Evolutionary conservation across 2,797 vertebrate genomes (phyloP), one percentile per base, ranked within the genome.

Genomic region (Carapus acus): DNA sequence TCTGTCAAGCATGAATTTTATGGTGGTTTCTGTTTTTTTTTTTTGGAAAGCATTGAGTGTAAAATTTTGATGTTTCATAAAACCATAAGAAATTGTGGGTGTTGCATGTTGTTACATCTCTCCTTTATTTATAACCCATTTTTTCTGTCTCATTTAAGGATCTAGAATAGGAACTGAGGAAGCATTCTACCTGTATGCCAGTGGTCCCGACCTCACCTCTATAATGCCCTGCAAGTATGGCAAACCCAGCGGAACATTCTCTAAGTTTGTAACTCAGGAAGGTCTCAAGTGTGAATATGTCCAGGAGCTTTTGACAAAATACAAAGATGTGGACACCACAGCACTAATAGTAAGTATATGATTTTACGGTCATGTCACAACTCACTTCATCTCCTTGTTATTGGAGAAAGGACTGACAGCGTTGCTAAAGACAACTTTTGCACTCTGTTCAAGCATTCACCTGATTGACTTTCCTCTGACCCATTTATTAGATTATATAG

Each of bases 141-240:
- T 40, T 6, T 41, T 14, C n/a, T 58, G 16, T 12, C 6, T 2
- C 49, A 6, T 65, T 46, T 74, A 69, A 98, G 96, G 96, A 69
- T 89, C 93, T 53, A 89, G 88, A 67, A 89, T 99, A 59, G 90
- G 88, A 62, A 81, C 91, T 0, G 91, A 93, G 48, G 94, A 97
- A 74, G 96, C 95, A 14, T 93, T 97, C 81, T 91, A 94, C 75
- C 83, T 99, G 1, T 97, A 92, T 46, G 82, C 91, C 1, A 91
- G 90, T 43, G 96, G 96, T 9, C 96, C 96, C 7, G 92, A 97
- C 78, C 90, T 94, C 41, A 93, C 91, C 2, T 96, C 94, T 2
- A 73, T 98, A 69, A 97, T 98, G 93, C 93, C 94, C 9, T 99
- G 95, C 79, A 99, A 94, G 86, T 92, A 96, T 22, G 94, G 94